Base-by-base conservation (phyloP, 2,888 invertebrate genomes). In the Drosophila neonasuta region DNA sequence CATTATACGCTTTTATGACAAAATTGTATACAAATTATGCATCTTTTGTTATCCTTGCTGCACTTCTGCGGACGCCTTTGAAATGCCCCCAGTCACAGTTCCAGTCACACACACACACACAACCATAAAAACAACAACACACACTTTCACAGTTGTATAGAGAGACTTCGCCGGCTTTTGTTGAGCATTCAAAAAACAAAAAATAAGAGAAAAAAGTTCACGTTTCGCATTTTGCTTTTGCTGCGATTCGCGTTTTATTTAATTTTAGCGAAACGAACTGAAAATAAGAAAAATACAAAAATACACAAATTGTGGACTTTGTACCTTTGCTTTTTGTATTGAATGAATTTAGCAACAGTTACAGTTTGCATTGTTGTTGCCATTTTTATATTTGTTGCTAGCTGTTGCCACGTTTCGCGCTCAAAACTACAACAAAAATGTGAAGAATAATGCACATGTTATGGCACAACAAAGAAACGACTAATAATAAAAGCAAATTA, bases 201-300 rank as follows among this genome's bases (percentile, higher is more conserved):
- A 24, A 41, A 58, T 32, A 54, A 54, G 59, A 49, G 57, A 77
- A 77, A 68, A 68, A 74, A 78, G 68, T 81, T 81, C 76, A 81
- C 81, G 67, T 70, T 71, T 78, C 68, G 68, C 62, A 61, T 75
- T 72, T 72, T 68, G 66, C 74, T 52, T 68, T 67, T 66, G 64
- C 52, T 60, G 44, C 67, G 66, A 71, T 69, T 80, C 71, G 69
- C 70, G 73, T 74, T 80, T 84, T 72, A 86, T 82, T 82, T 81
- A 86, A 86, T 82, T 82, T 84, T 81, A 82, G 81, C 87, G 68
- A 81, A 82, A 75, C 68, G 63, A 71, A 74, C 66, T 76, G 73
- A 70, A 68, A 45, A 41, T 41, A 41, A 41, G 39, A 41, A 41
- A 41, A 41, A 41, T 39, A 39, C n/a, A 6, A 60, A 50, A 68